Percentiles rank a stretch among this genome's conserved stretches.
Evolutionary conservation across 2,888 invertebrate species (phyloP).

Genomic region (Alsophila aescularia): DNA sequence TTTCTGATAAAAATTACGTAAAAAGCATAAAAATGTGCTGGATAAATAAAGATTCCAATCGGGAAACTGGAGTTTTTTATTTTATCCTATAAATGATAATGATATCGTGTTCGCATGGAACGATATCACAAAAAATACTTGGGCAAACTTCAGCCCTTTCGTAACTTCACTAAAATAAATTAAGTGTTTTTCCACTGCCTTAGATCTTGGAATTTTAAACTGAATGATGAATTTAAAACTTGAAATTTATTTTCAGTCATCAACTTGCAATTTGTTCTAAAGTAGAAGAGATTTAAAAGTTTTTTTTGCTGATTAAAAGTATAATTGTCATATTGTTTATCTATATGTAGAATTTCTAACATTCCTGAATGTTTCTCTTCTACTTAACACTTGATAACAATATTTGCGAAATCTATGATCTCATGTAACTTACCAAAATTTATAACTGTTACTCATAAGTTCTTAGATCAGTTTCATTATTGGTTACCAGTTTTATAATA

Average conservation of each 20-base stretch:
- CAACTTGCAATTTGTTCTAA: background rate
- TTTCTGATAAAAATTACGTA: background rate
- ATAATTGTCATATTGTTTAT: constrained; percentile 2
- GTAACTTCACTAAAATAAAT: background rate
- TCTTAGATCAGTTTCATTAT: constrained; percentile 50
- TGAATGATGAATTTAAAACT: constrained; percentile 52
- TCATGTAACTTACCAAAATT: constrained; percentile 74
- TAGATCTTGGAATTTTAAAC: too few relatives aligned
- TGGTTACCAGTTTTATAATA: constrained; percentile 56
- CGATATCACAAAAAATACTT: too few relatives aligned
- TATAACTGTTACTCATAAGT: constrained; percentile 49
- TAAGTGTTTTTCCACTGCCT: constrained; percentile 67
- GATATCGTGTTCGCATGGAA: too few relatives aligned
- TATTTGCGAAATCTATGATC: constrained; percentile 62
- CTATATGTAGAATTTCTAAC: constrained; percentile 2
- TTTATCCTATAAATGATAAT: too few relatives aligned
- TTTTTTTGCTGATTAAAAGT: background rate
- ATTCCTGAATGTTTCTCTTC: constrained; percentile 32
- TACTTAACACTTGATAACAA: constrained; percentile 38
- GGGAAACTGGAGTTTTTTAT: too few relatives aligned
- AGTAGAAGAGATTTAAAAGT: background rate
- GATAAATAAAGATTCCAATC: too few relatives aligned
- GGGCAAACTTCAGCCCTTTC: too few relatives aligned
- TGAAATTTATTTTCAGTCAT: background rate
- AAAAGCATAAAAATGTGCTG: too few relatives aligned